phyloP scores from a whole-genome alignment of 1,140 invertebrate species.

The Calephelis nemesis region DNA sequence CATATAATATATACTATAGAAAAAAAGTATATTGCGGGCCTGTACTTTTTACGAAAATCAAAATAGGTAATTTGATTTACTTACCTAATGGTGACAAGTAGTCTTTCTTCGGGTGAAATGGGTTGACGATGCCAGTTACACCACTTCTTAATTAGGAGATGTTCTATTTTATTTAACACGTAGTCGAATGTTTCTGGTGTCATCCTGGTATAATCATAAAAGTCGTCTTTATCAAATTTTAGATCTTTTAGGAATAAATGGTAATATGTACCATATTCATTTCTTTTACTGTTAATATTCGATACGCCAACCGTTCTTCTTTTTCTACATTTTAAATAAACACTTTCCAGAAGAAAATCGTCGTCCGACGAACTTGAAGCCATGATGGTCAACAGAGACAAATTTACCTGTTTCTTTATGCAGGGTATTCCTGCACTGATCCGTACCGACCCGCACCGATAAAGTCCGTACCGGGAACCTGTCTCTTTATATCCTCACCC shows the following conservation, averaged over 20 bases:
- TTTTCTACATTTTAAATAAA: constrained; percentile 4
- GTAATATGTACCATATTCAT: constrained; percentile 2
- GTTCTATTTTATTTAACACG: constrained; percentile 9
- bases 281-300: constrained; percentile 5
- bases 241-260: constrained; percentile 9
- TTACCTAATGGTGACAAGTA: constrained; percentile 3
- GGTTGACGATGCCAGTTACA: constrained; percentile 11
- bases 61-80: not conserved
- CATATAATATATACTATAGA: too few species aligned
- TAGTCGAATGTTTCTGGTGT: not conserved
- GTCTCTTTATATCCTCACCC: too few species aligned
- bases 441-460: too few species aligned
- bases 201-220: constrained; percentile 10
- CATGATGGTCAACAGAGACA: too few species aligned
- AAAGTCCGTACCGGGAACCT: too few species aligned
- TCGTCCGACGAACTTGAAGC: not conserved
- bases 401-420: too few species aligned
- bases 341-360: constrained; percentile 5
- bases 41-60: too few species aligned
- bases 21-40: too few species aligned
- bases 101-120: constrained; percentile 5
- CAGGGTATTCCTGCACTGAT: too few species aligned
- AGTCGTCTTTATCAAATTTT: not conserved
- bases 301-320: constrained; percentile 3
- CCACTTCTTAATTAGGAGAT: constrained; percentile 6